Evolutionary conservation across 2,113 vertebrate genomes (phyloP).

Genomic region (Pterophyllum scalare): DNA sequence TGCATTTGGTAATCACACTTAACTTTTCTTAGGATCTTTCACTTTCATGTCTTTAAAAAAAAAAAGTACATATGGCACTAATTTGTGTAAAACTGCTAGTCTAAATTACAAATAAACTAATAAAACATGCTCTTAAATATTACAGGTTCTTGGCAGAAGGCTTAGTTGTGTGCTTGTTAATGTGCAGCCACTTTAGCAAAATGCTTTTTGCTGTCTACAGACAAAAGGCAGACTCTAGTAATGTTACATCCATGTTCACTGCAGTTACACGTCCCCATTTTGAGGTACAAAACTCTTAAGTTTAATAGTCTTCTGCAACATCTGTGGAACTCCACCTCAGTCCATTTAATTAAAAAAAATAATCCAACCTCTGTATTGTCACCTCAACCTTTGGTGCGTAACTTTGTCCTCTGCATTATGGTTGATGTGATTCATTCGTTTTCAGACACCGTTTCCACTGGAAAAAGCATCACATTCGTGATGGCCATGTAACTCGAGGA

Average conservation of each 20-base stretch:
- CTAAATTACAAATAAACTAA: constrained; percentile 49
- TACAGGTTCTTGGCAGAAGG: constrained; percentile 75
- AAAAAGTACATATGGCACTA: constrained; percentile 53
- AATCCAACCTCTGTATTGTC: neutral
- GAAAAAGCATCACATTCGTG: constrained; percentile 48
- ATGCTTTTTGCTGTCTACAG: constrained; percentile 42
- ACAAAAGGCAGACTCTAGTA: constrained; percentile 55
- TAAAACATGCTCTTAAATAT: constrained; percentile 43
- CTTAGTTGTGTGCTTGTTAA: constrained; percentile 77
- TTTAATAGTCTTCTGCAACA: constrained; percentile 6
- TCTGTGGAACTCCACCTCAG: constrained; percentile 15
- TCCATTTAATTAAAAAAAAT: rapidly evolving
- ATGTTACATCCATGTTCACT: constrained; percentile 44
- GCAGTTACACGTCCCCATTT: constrained; percentile 35
- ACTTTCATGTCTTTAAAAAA: constrained; percentile 29
- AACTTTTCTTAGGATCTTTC: neutral
- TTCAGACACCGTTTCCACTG: constrained; percentile 31
- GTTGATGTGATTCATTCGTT: constrained; percentile 30
- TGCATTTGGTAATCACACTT: constrained; percentile 2
- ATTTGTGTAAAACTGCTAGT: constrained; percentile 46
- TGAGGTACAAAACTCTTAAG: constrained; percentile 43
- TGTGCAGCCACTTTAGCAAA: constrained; percentile 69
- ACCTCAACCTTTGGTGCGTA: constrained; percentile 28
- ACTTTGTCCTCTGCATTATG: constrained; percentile 42
- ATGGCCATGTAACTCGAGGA: constrained; percentile 39